Evolutionary conservation across 1,140 invertebrate genomes (phyloP).

Genomic region (Lepidostoma basale): DNA sequence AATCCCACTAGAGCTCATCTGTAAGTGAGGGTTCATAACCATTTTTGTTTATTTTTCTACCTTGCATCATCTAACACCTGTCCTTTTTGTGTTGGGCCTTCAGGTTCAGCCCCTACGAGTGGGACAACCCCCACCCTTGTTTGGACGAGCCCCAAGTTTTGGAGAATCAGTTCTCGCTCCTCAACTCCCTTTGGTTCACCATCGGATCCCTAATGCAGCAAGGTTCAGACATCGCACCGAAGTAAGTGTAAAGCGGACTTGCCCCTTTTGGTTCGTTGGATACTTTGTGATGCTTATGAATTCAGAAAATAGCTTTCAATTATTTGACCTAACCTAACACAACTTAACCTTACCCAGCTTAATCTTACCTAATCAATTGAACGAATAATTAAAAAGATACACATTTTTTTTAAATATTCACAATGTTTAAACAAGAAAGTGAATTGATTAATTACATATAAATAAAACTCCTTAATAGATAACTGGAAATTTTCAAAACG

Average conservation of each 20-base stretch:
- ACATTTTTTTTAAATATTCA: not conserved
- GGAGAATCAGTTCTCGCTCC: constrained; percentile 87
- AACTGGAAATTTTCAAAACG: too few relatives aligned
- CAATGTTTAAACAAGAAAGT: not conserved
- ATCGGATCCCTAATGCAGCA: constrained; percentile 90
- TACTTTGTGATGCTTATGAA: not conserved
- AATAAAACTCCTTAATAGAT: too few relatives aligned
- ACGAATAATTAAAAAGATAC: too few relatives aligned
- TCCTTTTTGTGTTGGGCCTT: constrained; percentile 33
- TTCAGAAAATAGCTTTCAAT: not conserved
- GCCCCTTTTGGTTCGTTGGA: too few relatives aligned
- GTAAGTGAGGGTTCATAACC: not conserved
- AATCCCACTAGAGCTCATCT: not conserved
- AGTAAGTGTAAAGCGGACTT: constrained; percentile 65
- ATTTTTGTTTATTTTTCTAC: constrained; percentile 14
- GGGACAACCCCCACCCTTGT: constrained; percentile 84
- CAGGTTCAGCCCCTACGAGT: constrained; percentile 90
- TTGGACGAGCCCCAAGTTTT: constrained; percentile 76
- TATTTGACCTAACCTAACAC: not conserved
- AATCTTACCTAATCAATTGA: too few relatives aligned
- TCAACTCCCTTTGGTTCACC: constrained; percentile 89
- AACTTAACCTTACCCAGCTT: constrained; percentile 11
- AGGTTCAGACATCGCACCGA: constrained; percentile 87
- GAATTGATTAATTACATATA: too few relatives aligned
- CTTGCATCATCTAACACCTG: constrained; percentile 23